Base-by-base conservation (phyloP, 2,797 vertebrate species). In the Lateolabrax maculatus region DNA sequence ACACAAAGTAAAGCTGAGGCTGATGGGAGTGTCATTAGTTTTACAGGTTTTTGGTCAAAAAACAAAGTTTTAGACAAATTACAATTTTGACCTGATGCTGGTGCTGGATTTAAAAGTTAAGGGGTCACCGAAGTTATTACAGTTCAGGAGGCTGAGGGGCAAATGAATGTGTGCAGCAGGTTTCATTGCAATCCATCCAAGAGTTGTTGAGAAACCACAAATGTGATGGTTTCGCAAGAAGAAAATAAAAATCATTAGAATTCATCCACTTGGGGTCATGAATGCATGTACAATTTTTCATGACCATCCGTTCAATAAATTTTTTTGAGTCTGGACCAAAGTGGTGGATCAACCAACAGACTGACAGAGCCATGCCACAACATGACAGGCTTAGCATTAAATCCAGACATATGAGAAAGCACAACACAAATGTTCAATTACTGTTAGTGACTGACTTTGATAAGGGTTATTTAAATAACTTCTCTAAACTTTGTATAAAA, bases 321-420 rank as follows among this genome's bases (percentile, higher is more conserved):
- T 61, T 80, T 62, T 74, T 36, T n/a, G n/a, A 71, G 41, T 36
- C 9, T 39, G 41, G 16, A 71, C 46, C 27, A 52, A 60, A 51
- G 37, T 27, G 66, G 23, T 8, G 23, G 16, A 51, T 52, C 27
- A 0, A 19, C 46, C 8, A 0, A 43, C 66, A 53, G 36, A 29
- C 49, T 46, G 60, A 55, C 65, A 46, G 39, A 27, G 21, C 6
- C 15, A 7, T 53, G 19, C 16, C 3, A 0, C 11, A 23, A 15
- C 41, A 19, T 18, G 4, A 52, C 23, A 64, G 52, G 34, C 27
- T 43, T 11, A 36, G 13, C 12, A 19, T 21, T 49, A 31, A 15
- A 19, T 13, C 16, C 29, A 48, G 16, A 37, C 10, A 46, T 23
- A 23, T 53, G 27, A 21, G 46, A 19, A 57, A n/a, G 15, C 3